Conservation (phyloP, 2,888 invertebrate genomes). For the Sphinx pinastri region DNA sequence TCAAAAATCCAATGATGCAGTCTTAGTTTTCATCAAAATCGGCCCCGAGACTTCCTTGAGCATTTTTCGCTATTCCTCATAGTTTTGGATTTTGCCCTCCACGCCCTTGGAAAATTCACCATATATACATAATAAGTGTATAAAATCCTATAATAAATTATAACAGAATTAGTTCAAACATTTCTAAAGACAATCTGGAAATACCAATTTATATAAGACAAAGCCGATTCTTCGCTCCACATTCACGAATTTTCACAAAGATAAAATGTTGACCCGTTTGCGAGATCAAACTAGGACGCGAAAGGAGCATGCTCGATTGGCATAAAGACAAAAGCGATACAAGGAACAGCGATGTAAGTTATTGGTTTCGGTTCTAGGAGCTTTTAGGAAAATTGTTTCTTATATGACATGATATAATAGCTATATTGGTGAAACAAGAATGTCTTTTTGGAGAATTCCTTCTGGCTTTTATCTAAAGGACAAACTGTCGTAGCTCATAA, state of each 20-base stretch:
- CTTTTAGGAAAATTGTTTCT: background rate
- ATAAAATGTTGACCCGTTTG: conserved; percentile 19
- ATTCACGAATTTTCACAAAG: conserved; percentile 11
- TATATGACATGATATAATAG: background rate
- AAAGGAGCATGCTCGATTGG: conserved; percentile 21
- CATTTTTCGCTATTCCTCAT: too few species aligned
- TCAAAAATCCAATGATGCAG: too few species aligned
- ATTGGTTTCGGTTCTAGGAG: conserved; percentile 2
- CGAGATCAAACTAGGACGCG: conserved; percentile 17
- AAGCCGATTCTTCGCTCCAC: background rate
- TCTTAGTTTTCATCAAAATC: too few species aligned
- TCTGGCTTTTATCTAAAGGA: background rate
- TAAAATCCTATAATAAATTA: too few species aligned
- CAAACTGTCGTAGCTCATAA: too few species aligned
- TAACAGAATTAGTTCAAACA: background rate
- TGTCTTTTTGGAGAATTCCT: background rate
- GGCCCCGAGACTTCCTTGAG: too few species aligned
- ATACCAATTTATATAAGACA: background rate
- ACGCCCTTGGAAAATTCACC: too few species aligned
- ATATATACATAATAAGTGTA: too few species aligned
- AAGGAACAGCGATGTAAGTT: background rate
- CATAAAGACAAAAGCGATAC: conserved; percentile 23
- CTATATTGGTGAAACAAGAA: background rate
- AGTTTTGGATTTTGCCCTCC: too few species aligned
- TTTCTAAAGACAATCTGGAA: background rate